Base-by-base conservation (phyloP, 2,888 invertebrate genomes). In the Athalia circularis region DNA sequence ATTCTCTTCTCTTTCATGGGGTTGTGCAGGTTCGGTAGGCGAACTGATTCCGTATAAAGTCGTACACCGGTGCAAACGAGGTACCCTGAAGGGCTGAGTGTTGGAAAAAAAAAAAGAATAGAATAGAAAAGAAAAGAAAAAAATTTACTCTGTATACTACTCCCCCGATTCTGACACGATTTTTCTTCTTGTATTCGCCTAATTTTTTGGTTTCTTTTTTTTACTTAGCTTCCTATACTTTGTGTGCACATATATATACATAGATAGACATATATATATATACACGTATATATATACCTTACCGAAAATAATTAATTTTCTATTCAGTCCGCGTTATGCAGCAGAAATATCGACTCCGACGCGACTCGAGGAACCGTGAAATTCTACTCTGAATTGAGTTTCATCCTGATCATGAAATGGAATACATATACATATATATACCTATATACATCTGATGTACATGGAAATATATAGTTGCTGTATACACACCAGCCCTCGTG, bases 291-390 rank as follows among this genome's bases (percentile, higher is more conserved):
- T 7, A 54, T 57, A 57, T 47, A 75, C 75, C 75, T 62, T 75
- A 52, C 62, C 61, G 65, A 80, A 80, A 80, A 79, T 79, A 80
- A 80, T 80, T 80, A 80, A 80, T 80, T 29, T 80, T 80, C 80
- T 80, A 79, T 68, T 65, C 65, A 76, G 62, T 43, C 54, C 64
- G 59, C 74, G 65, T 74, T 79, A 79, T 79, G 78, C 78, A 70
- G 80, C 76, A 80, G 79, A 79, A 29, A 79, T 80, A 79, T 75
- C 64, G 29, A 29, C 29, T 29, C 62, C 75, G 62, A 62, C 75
- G 75, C 75, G 75, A 61, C 62, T 75, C 75, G 75, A 75, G 75
- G 79, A 80, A 76, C 80, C 80, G 77, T 80, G 80, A 79, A 80
- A 79, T 79, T 75, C 45, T 29, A 29, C 65, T 79, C 15, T 79